Base-by-base conservation (phyloP, 2,797 vertebrate genomes). In the Catostomus latipinnis region DNA sequence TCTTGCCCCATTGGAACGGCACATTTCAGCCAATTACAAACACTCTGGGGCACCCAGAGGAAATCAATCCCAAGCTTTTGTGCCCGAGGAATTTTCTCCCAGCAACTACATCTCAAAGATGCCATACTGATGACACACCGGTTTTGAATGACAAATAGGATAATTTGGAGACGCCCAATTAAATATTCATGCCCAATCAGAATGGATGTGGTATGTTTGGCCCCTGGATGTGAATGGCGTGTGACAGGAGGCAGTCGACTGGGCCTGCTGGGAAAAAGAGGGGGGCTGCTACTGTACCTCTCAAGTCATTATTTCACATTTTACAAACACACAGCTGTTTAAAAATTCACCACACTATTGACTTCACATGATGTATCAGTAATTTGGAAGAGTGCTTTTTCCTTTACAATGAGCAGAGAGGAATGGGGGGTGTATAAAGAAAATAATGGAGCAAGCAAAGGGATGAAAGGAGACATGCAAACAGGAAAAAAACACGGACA, bases 1-100 rank as follows among this genome's bases (percentile, higher is more conserved):
- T 2, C 95, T 96, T 91, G 96, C 95, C 92, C 97, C 96, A 93
- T 96, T 96, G 88, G 98, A 96, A 81, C 97, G 96, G 93, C 97
- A 98, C 95, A 97, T 96, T 94, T 96, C 96, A 89, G 97, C 96
- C 70, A 83, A 78, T 69, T 49, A 74, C 56, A 43, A 79, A 83
- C 65, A 34, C 71, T 70, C 57, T 68, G 60, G 13, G 13, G 74
- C 80, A 78, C 67, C 65, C 70, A 67, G 65, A 67, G 73, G 60
- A 82, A 82, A 80, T 81, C 74, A 76, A 80, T 81, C 76, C 60
- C 67, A 6, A 66, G 68, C 78, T 70, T 72, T 58, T 67, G 74
- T 69, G 84, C 80, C 62, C 13, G 66, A 81, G 86, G 82, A 85
- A 74, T 69, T 57, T 76, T 82, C 76, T 80, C 52, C 54, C 70